Evolutionary conservation across 2,888 invertebrate species (phyloP), one percentile per base, ranked within the genome.

Genomic region (Electrophaes corylata): DNA sequence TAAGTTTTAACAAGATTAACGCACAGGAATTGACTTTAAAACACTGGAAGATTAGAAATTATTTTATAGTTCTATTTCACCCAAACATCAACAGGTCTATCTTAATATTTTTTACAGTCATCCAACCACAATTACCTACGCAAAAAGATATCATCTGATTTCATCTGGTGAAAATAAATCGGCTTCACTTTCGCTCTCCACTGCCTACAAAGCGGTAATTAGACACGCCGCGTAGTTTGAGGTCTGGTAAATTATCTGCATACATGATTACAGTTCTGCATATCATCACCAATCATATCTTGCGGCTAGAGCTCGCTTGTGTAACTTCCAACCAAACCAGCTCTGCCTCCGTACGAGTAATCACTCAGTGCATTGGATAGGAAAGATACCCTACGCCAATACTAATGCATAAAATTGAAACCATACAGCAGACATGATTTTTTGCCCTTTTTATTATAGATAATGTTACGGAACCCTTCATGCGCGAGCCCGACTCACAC

Each of bases 121-220:
- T 44, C 33, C 26, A 4, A 45, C 44, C 52, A 55, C 55, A 55
- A 55, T 44, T 16, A 18, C 53, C 19, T 11, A 26, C 53, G 46
- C 44, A 60, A 60, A 60, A 49, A 45, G 52, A 59, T 60, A 52
- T 20, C 35, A 63, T 63, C 60, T 49, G 35, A 54, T 40, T 51
- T 55, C 51, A 45, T 16, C 44, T 35, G 16, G 45, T 46, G 41
- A 51, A 47, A 60, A 55, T 51, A 59, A 59, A 54, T 55, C 10
- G 12, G 41, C 26, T 47, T 23, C 43, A 51, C 59, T 60, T 60
- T 60, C 59, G 59, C 59, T 60, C 39, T 60, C 50, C 39, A 47
- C 43, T 45, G 52, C 41, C 11, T 19, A 49, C 47, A 48, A 57
- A 43, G 47, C 37, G 20, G 46, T 51, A 60, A 60, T 60, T 60